phyloP scores from a whole-genome alignment of 1,140 invertebrate species.

The Drosophila murphyi region DNA sequence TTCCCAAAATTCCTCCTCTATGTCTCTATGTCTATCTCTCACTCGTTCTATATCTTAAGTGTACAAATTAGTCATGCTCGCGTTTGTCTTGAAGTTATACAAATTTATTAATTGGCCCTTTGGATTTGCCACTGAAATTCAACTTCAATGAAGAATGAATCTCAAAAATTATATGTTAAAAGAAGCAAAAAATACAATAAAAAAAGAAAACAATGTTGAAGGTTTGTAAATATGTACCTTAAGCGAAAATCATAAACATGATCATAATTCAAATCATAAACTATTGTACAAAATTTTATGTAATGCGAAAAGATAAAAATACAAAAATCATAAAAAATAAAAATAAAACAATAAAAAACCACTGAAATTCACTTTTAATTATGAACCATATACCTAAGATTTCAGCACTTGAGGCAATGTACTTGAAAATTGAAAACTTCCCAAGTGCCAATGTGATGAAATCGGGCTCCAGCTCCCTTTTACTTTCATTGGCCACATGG shows the following conservation, averaged over 20 bases:
- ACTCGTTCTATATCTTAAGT: conserved; percentile 57
- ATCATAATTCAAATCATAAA: conserved; percentile 48
- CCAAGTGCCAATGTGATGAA: conserved; percentile 12
- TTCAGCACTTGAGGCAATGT: background rate
- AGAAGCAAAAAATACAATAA: conserved; percentile 20
- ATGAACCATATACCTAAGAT: conserved; percentile 1
- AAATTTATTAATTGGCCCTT: conserved; percentile 44
- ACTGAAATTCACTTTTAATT: conserved; percentile 51
- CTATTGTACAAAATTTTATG: conserved; percentile 52
- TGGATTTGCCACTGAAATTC: conserved; percentile 52
- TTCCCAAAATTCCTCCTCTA: background rate
- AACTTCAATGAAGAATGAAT: conserved; percentile 50
- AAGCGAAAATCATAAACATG: conserved; percentile 47
- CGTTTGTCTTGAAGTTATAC: conserved; percentile 80
- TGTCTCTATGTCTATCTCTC: conserved; percentile 7
- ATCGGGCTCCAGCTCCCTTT: conserved; percentile 21
- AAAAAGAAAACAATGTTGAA: conserved; percentile 31
- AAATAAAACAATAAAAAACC: conserved; percentile 29
- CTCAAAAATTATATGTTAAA: conserved; percentile 41
- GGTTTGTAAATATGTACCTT: conserved; percentile 49
- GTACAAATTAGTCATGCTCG: conserved; percentile 82
- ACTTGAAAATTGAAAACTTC: conserved; percentile 10
- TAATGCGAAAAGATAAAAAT: conserved; percentile 32
- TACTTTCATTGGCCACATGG: conserved; percentile 43
- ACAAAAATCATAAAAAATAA: conserved; percentile 37